Base-by-base conservation (phyloP, 2,797 vertebrate genomes). In the Micropoecilia bifurca region DNA sequence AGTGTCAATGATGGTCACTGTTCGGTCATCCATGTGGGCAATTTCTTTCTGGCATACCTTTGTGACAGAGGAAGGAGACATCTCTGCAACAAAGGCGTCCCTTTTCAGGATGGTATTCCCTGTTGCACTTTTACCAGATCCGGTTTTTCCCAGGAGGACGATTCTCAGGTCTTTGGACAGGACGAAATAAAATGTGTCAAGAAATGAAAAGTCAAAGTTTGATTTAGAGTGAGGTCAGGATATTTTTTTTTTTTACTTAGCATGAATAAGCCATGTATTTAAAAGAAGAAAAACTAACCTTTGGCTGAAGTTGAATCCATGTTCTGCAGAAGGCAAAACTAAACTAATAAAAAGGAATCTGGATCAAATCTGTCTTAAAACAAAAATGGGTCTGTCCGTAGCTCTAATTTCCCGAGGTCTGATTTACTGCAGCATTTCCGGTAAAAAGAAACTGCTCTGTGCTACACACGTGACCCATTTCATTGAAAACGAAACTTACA, bases 121-220 rank as follows among this genome's bases (percentile, higher is more conserved):
- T 74, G 92, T 87, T 14, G 83, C 80, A 72, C 92, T 93, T 80
- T 93, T 94, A 73, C 92, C 92, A 30, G 90, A 87, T 75, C 90
- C 91, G n/a, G 90, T 94, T 45, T 90, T 93, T 6, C 91, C 93
- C 76, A 94, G 71, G 77, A 94, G 83, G 33, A 94, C 81, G 50
- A 94, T 78, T 55, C 81, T 78, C 0, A 82, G 55, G 53, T 82
- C 73, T 0, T 43, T 0, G 1, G 1, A 50, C 73, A 12, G 55
- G 14, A 4, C 53, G 22, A 3, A 39, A 53, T 8, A 46, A 61
- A 74, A 55, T 43, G 48, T 75, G 43, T 48, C 4, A 14, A 36
- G 1, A 75, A 63, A 0, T n/a, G 0, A 43, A 28, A 50, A 25
- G 3, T 9, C 0, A 12, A 61, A 10, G 18, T 59, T 28, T 47